Base-by-base conservation (phyloP, 1,140 invertebrate genomes). In the Ericerus pela region DNA sequence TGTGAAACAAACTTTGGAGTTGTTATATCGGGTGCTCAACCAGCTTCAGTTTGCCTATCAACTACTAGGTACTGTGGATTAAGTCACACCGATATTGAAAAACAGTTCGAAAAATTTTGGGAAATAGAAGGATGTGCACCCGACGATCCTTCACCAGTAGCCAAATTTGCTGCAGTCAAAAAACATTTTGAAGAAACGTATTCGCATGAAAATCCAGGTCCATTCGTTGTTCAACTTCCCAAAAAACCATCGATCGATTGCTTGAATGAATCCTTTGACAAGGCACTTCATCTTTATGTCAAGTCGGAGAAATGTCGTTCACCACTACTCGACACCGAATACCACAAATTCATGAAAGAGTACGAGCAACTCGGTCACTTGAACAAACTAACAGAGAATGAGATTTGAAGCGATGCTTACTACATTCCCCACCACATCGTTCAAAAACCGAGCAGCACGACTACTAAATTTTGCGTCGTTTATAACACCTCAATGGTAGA, bases 341-440 rank as follows among this genome's bases (percentile, higher is more conserved):
- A 47, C 16, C 8, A 22, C 2, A 5, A 22, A 2, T 24, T 47
- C 12, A 24, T 47, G 8, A 47, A 47, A 2, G 41, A 47, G 41
- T 47, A 47, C 16, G 22, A 24, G 26, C 20, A 20, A 3, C 14
- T 47, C 8, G 18, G 14, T 8, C 41, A 47, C 14, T 24, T 47
- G 41, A 22, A 2, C 2, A 47, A 47, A 47, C 14, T 41, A 6
- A 24, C 18, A 47, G 14, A 24, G 20, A 24, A 10, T 1, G 37
- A 26, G 20, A 22, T 14, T n/a, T n/a, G n/a, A n/a, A n/a, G n/a
- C n/a, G n/a, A n/a, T 24, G 18, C 28, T 8, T 63, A 57, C 28
- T 68, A 63, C 53, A 26, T 66, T 10, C 64, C 63, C 6, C 66
- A 67, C 55, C 62, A 61, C 8, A 53, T 62, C 0, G 65, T 68